A percentile compares a stretch with the other conserved stretches of the same genome.
Evolutionary conservation across 2,888 invertebrate species (phyloP).

Genomic region (Spodoptera exigua): DNA sequence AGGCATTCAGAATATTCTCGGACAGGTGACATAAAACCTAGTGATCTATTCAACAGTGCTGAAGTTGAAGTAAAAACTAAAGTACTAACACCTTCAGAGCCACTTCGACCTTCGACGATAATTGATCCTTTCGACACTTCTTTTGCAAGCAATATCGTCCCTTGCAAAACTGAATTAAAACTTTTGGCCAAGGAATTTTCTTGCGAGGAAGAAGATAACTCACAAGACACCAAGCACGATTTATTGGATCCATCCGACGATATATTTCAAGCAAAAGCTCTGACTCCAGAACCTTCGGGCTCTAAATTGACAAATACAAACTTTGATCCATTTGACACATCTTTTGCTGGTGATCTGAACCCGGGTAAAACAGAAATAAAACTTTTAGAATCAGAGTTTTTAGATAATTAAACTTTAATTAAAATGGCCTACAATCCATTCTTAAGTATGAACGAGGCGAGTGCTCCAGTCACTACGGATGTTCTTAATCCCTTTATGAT

Average conservation of each 20-base stretch:
- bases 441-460: constrained; percentile 92
- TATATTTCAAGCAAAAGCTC: constrained; percentile 91
- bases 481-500: constrained; percentile 92
- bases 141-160: constrained; percentile 92
- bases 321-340: constrained; percentile 95
- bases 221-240: constrained; percentile 78
- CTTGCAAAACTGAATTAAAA: constrained; percentile 94
- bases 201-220: constrained; percentile 77
- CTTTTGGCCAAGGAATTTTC: constrained; percentile 93
- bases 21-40: constrained; percentile 64
- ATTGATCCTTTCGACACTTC: constrained; percentile 96
- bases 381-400: constrained; percentile 93
- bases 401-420: constrained; percentile 59
- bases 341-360: constrained; percentile 92
- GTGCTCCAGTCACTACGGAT: constrained; percentile 83
- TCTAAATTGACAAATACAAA: constrained; percentile 73
- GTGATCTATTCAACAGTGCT: constrained; percentile 78
- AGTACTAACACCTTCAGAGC: constrained; percentile 90
- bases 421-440: constrained; percentile 94
- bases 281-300: constrained; percentile 91
- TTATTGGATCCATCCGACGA: constrained; percentile 87
- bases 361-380: constrained; percentile 94
- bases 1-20: constrained; percentile 87
- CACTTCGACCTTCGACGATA: constrained; percentile 76
- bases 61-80: constrained; percentile 85